Conservation (phyloP, 2,888 invertebrate species). For the Pemphredon lugubris region DNA sequence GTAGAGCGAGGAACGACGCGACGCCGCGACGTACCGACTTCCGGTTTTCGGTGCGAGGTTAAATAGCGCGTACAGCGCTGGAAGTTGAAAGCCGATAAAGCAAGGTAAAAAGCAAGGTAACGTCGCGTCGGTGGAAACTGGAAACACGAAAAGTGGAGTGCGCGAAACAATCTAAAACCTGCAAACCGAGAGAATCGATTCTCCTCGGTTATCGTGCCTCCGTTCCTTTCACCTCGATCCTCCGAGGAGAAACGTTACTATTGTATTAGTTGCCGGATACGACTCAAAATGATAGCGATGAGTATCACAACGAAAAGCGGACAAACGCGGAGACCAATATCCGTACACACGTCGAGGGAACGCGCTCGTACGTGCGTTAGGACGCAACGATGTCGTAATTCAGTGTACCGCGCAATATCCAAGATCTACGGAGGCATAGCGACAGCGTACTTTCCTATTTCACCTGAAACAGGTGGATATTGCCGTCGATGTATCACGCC, state of each 20-base stretch:
- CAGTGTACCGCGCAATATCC: constrained; percentile 56
- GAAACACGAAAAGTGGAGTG: constrained; percentile 4
- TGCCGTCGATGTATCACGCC: constrained; percentile 58
- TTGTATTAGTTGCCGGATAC: too few relatives aligned
- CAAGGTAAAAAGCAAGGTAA: neutral
- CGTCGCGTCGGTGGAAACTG: neutral
- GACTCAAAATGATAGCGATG: too few relatives aligned
- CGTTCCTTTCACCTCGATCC: too few relatives aligned
- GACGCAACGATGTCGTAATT: constrained; percentile 46
- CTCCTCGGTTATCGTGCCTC: too few relatives aligned
- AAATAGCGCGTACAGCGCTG: constrained; percentile 33
- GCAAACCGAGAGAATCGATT: too few relatives aligned
- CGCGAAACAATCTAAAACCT: too few relatives aligned
- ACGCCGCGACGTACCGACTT: constrained; percentile 20
- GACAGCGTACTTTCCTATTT: constrained; percentile 59
- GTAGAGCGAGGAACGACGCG: constrained; percentile 23
- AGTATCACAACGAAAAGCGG: too few relatives aligned
- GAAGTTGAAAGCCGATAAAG: neutral
- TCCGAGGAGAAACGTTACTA: too few relatives aligned
- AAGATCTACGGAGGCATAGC: constrained; percentile 46
- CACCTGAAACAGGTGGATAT: constrained; percentile 63
- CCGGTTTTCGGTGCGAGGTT: constrained; percentile 30
- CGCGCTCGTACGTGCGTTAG: neutral
- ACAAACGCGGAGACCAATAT: constrained; percentile 16
- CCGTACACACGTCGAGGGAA: constrained; percentile 15